Evolutionary conservation across 2,888 invertebrate genomes (phyloP), one percentile per base, ranked within the genome.

Genomic region (Acrobasis consociella): DNA sequence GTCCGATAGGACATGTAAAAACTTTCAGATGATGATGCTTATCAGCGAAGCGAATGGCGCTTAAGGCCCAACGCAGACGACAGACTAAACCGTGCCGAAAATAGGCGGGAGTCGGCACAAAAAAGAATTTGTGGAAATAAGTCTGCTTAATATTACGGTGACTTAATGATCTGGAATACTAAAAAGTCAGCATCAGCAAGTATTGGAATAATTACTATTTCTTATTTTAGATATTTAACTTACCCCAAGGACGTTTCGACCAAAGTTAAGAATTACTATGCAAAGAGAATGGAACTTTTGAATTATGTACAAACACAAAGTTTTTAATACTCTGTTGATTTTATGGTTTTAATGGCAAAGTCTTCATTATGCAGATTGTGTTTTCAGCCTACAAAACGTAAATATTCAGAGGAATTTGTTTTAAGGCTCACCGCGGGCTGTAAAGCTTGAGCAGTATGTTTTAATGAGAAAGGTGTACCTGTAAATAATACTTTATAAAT

Each of bases 251-350:
- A 10, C 46, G 11, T 55, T 50, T 42, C 10, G 22, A 39, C 11
- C 7, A 46, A 59, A 62, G 62, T 63, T 62, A 61, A 39, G 52
- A 62, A 60, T 65, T 56, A 63, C 59, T 65, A 64, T 64, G 67
- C 66, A 51, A 62, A 55, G 37, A 62, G 55, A 67, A 67, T 65
- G 62, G 62, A 53, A 58, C 60, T 66, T 63, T 58, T 67, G 62
- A 69, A 66, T 67, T 68, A 68, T 70, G 66, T 60, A 65, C 64
- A 62, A 61, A 69, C 68, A 69, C 68, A 61, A 63, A 66, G 60
- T 63, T 68, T 61, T 66, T 69, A 69, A 69, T 72, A 69, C 64
- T 65, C 65, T 58, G 60, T 63, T 64, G 65, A 69, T 67, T 72
- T 69, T 65, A 49, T 55, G 62, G 49, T 13, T 49, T 61, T 61